Evolutionary conservation across 2,797 vertebrate species (phyloP).

Genomic region (Sebastes hubbsi): DNA sequence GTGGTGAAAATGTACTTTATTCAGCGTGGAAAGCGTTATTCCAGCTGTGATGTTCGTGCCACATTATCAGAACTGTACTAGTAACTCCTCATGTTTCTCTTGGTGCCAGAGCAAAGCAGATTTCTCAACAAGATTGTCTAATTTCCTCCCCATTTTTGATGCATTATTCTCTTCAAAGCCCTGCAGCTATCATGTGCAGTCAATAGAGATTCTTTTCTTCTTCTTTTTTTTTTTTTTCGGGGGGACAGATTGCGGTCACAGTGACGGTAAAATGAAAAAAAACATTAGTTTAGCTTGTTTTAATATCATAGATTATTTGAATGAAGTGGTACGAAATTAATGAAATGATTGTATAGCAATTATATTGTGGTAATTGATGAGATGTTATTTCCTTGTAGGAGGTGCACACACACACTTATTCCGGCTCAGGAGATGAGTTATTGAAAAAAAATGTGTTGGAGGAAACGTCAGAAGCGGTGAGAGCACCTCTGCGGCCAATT

Average conservation of each 20-base stretch:
- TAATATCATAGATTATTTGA: background rate
- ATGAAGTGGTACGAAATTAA: background rate
- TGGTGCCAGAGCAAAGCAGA: conserved; percentile 27
- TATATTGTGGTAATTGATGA: background rate
- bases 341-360: background rate
- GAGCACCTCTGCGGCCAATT: conserved; percentile 13
- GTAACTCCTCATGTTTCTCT: conserved; percentile 1
- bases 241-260: background rate
- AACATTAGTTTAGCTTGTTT: background rate
- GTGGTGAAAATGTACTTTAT: background rate
- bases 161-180: conserved; percentile 33
- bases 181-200: conserved; percentile 18
- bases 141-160: conserved; percentile 50
- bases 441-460: background rate
- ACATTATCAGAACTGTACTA: background rate
- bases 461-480: conserved; percentile 1
- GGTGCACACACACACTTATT: background rate
- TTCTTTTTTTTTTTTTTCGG: background rate
- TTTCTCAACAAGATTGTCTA: conserved; percentile 45
- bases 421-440: conserved; percentile 15
- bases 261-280: conserved; percentile 5
- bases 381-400: background rate
- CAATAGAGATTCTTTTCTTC: conserved; percentile 13
- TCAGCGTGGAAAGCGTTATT: background rate
- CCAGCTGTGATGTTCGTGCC: background rate